Evolutionary conservation across 2,797 vertebrate species (phyloP).

Genomic region (Neosilurus hyrtlii): DNA sequence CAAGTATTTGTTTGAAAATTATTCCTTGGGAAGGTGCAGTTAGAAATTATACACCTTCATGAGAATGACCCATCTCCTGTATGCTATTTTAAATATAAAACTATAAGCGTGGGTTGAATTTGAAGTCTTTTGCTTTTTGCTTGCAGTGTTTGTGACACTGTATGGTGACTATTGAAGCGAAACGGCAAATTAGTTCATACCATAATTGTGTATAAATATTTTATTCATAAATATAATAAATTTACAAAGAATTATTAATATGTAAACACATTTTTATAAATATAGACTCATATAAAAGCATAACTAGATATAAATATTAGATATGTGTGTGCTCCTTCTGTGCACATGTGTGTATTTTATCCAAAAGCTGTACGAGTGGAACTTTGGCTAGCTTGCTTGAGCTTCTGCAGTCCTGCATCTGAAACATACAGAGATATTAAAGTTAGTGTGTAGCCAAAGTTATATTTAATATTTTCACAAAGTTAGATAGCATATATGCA

Average conservation of each 20-base stretch:
- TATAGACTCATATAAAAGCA: neutral
- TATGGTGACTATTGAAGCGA: neutral
- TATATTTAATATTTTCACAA: neutral
- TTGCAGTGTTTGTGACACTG: neutral
- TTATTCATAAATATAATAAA: slow-evolving; percentile 21
- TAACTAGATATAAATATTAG: neutral
- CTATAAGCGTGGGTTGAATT: neutral
- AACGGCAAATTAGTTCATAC: neutral
- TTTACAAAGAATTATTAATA: neutral
- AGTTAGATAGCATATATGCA: neutral
- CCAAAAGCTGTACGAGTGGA: slow-evolving; percentile 4
- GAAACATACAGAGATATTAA: slow-evolving; percentile 2
- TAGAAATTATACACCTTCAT: no score
- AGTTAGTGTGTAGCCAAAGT: no score
- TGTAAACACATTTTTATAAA: slow-evolving; percentile 9
- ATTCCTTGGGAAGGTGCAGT: no score
- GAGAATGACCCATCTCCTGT: neutral
- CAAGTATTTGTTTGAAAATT: no score
- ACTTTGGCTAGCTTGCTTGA: accelerated
- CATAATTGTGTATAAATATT: slow-evolving; percentile 12
- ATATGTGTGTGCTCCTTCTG: neutral
- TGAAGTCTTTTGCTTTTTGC: neutral
- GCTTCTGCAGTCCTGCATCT: neutral
- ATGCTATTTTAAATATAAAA: neutral
- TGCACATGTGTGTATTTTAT: neutral